Evolutionary conservation across 2,797 vertebrate genomes (phyloP).

Genomic region (Mallotus villosus): DNA sequence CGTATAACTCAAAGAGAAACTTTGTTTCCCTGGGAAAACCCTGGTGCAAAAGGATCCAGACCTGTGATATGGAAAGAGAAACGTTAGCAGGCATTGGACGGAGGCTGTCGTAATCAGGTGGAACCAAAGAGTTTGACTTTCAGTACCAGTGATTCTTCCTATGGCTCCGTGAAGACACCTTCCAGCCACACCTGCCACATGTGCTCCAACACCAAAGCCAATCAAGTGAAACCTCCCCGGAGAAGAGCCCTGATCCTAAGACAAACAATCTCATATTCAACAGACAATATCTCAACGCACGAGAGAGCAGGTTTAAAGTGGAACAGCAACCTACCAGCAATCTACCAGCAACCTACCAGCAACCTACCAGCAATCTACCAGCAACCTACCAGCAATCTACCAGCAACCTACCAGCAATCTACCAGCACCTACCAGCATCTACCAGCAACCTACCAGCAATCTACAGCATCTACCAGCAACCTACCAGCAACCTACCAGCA

Average conservation of each 20-base stretch:
- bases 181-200: constrained; percentile 33
- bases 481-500: too few species aligned
- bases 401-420: too few species aligned
- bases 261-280: too few species aligned
- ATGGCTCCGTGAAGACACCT: constrained; percentile 19
- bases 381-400: too few species aligned
- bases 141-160: constrained; percentile 39
- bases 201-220: constrained; percentile 40
- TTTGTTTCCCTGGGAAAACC: constrained; percentile 19
- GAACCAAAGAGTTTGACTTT: background rate
- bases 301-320: too few species aligned
- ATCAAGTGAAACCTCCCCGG: constrained; percentile 25
- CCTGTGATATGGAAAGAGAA: constrained; percentile 6
- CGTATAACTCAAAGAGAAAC: constrained; percentile 13
- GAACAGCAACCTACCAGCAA: constrained; percentile 4
- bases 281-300: too few species aligned
- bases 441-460: too few species aligned
- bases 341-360: too few species aligned
- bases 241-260: constrained; percentile 11
- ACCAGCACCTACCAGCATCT: too few species aligned
- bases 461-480: too few species aligned
- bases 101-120: background rate
- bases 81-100: too few species aligned
- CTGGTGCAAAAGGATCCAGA: constrained; percentile 32
- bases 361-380: too few species aligned